Base-by-base conservation (phyloP, 2,113 vertebrate genomes). In the Apteryx mantelli region DNA sequence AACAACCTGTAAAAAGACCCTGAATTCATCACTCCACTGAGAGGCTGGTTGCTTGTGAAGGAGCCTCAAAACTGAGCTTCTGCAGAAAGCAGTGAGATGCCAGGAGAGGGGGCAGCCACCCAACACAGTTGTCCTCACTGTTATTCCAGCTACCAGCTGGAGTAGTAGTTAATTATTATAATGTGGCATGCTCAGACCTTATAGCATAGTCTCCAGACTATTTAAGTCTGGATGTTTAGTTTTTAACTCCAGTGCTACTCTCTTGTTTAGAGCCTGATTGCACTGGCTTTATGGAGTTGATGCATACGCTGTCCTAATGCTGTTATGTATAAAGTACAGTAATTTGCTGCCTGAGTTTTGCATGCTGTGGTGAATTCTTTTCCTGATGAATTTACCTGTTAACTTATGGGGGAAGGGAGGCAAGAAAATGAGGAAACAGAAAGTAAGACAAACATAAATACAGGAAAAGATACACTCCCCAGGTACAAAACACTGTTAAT, bases 321-420 rank as follows among this genome's bases (percentile, higher is more conserved):
- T 73, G 40, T 26, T 18, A 7, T 1, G 0, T 2, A 2, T 2
- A 20, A 8, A 1, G 8, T 18, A 11, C 48, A 16, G 15, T 21
- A 30, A 52, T 44, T 22, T 13, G 13, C 58, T 61, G 32, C 7
- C 58, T 8, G 2, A 7, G 14, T 20, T 71, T n/a, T 48, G n/a
- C 10, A 40, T 34, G 34, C 6, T 17, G 42, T 26, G 9, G 32
- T 56, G 28, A n/a, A n/a, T 34, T 0, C 0, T 42, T 46, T 44
- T 73, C 48, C 44, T 85, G 36, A 12, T 56, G 75, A 50, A 46
- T 55, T 55, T 71, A 20, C 2, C 12, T 11, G 15, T 76, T 36
- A 26, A 42, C 78, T 58, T 44, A n/a, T 28, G 34, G 83, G 40
- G 48, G 19, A 50, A 5, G 2, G 30, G 48, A 79, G 28, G 71